Evolutionary conservation across 2,113 vertebrate genomes (phyloP), one percentile per base, ranked within the genome.

Genomic region (Poeciliopsis turrubarensis): DNA sequence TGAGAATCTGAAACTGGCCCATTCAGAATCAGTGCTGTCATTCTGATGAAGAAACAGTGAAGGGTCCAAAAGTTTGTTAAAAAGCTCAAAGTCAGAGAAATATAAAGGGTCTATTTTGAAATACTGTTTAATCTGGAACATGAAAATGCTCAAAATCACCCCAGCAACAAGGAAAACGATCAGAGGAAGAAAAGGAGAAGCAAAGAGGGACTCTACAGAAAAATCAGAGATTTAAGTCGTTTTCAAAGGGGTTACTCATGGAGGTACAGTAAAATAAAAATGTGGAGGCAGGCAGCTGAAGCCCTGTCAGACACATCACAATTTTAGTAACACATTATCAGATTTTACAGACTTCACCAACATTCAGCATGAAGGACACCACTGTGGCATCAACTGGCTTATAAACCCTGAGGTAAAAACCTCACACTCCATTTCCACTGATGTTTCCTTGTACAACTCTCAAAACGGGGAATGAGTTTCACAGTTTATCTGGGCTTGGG

Each of bases 11-110:
- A 5, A 19, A 57, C 51, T 57, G 25, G 25, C 25, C 7, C 25
- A 25, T 57, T 19, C 19, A 57, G 17, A 57, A 57, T 57, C 22
- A 57, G 31, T 77, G 69, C 62, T 65, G 79, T 85, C 72, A 27
- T 60, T 86, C 68, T 60, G 57, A 84, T 71, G 64, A 41, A 71
- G 72, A 60, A 64, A 37, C 19, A 27, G 64, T 39, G 80, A n/a
- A 72, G 75, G 68, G 83, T 68, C 68, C 31, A 30, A 70, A n/a
- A 32, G 73, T 68, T 65, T 51, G 64, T 29, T 29, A 44, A 68
- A 5, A 66, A 65, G 27, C 32, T 84, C 65, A 79, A 89, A 47
- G 44, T 19, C 44, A 47, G 44, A 47, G 44, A 17, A 19, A 19
- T 19, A 19, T 47, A 7, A 82, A 67, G 22, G 60, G 77, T 39